These are phyloP conservation scores for Cerastoderma edule DNA, from an alignment of 2,888 invertebrate genomes.

Conservation along the genomic window DNA sequence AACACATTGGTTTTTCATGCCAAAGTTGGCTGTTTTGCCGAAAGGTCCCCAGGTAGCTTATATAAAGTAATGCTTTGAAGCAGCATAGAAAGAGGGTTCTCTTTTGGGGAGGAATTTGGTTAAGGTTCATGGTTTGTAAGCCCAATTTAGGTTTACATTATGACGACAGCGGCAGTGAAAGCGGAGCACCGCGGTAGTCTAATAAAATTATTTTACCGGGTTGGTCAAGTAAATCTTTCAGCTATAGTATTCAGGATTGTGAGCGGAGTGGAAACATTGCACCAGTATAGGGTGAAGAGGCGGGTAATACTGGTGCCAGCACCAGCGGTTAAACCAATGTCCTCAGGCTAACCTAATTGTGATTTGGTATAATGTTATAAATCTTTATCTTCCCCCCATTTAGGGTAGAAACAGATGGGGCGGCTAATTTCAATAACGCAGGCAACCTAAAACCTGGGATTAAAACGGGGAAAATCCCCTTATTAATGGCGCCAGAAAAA, in stretches of 20 bases:
- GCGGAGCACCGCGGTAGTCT: too few relatives aligned
- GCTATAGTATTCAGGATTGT: constrained; percentile 7
- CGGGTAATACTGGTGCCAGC: constrained; percentile 72
- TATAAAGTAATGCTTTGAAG: background rate
- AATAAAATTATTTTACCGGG: too few relatives aligned
- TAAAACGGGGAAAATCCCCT: constrained; percentile 73
- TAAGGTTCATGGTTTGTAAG: background rate
- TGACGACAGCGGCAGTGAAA: too few relatives aligned
- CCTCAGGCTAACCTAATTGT: too few relatives aligned
- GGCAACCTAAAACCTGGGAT: constrained; percentile 39
- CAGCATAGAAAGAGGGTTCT: background rate
- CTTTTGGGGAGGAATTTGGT: background rate
- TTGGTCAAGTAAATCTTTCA: background rate
- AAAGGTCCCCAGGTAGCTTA: background rate
- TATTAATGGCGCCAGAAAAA: constrained; percentile 60
- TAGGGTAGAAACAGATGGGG: background rate
- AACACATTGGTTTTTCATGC: too few relatives aligned
- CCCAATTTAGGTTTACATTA: background rate
- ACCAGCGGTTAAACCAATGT: constrained; percentile 71
- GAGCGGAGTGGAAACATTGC: background rate
- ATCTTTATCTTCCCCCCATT: too few relatives aligned
- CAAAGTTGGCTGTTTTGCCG: background rate
- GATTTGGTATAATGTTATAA: too few relatives aligned
- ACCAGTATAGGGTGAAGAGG: background rate
- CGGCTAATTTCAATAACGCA: background rate